These are phyloP conservation scores for Capitella teleta DNA, from an alignment of 1,140 invertebrate species.

Conservation along the genomic window DNA sequence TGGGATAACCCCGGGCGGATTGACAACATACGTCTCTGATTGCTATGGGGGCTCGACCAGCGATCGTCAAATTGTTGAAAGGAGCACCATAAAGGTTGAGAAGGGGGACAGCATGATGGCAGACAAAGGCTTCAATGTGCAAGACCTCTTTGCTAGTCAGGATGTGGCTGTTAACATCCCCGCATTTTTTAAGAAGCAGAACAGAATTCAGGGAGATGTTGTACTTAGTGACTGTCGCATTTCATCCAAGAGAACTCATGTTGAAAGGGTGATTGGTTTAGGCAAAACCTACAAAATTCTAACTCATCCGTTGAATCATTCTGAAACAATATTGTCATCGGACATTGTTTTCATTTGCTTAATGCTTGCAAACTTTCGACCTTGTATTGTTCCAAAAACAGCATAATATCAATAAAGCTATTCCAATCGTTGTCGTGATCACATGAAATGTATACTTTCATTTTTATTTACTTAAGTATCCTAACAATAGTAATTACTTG, in stretches of 20 bases:
- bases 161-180: conserved; percentile 16
- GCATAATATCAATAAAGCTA: no score
- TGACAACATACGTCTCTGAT: conserved; percentile 9
- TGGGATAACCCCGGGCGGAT: conserved; percentile 9
- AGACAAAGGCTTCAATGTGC: conserved; percentile 16
- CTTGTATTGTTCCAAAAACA: conserved; percentile 14
- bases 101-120: conserved; percentile 15
- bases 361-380: conserved; percentile 13
- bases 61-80: conserved; percentile 15
- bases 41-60: conserved; percentile 9
- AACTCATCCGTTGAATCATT: conserved; percentile 3
- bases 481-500: no score
- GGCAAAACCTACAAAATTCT: conserved; percentile 16
- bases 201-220: conserved; percentile 8
- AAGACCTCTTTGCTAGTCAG: conserved; percentile 14
- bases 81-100: conserved; percentile 9
- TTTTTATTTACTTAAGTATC: no score
- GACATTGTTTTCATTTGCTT: conserved; percentile 14
- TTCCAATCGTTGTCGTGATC: no score
- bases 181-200: conserved; percentile 12
- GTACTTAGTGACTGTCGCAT: conserved; percentile 14
- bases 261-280: conserved; percentile 16
- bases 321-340: conserved; percentile 4
- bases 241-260: conserved; percentile 14
- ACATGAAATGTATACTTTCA: no score